These are phyloP conservation scores for Cettia cetti DNA, from an alignment of 2,113 vertebrate species.

Conservation along the genomic window DNA sequence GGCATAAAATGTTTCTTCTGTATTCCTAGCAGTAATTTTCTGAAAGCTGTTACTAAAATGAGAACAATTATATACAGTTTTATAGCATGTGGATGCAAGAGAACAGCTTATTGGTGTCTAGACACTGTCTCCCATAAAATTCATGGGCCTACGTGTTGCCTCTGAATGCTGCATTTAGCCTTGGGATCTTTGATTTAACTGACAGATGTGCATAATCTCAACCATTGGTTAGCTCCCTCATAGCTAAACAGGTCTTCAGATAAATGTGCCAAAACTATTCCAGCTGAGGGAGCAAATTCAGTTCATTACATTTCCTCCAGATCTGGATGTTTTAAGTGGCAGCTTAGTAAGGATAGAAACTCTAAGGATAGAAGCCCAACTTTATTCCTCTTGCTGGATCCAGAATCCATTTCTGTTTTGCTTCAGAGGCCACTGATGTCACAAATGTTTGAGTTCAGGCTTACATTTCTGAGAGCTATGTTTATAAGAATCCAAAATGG, in stretches of 20 bases:
- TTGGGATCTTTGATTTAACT: constrained; percentile 47
- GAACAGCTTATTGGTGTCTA: constrained; percentile 23
- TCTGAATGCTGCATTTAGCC: constrained; percentile 19
- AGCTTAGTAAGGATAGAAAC: not conserved
- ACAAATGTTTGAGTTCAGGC: not conserved
- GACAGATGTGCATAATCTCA: constrained; percentile 46
- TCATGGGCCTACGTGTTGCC: not conserved
- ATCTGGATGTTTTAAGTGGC: not conserved
- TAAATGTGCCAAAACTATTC: not conserved
- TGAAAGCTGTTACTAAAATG: constrained; percentile 8
- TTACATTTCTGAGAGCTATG: not conserved
- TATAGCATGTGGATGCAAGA: not conserved
- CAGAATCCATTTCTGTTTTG: not conserved
- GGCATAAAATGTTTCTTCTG: not conserved
- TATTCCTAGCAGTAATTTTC: constrained; percentile 19
- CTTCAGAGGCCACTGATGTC: not conserved
- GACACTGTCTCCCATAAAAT: constrained; percentile 3
- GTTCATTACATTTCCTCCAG: not conserved
- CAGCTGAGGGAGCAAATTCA: constrained; percentile 15
- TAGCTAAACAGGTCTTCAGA: constrained; percentile 16
- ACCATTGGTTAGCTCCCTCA: not conserved
- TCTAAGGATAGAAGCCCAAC: not conserved
- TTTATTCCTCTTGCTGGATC: not conserved
- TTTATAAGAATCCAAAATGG: not conserved
- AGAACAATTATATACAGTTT: constrained; percentile 8